A percentile compares a stretch with the other conserved stretches of the same genome.
phyloP scores from a whole-genome alignment of 2,113 vertebrate species.

The Marcusenius ussheri region DNA sequence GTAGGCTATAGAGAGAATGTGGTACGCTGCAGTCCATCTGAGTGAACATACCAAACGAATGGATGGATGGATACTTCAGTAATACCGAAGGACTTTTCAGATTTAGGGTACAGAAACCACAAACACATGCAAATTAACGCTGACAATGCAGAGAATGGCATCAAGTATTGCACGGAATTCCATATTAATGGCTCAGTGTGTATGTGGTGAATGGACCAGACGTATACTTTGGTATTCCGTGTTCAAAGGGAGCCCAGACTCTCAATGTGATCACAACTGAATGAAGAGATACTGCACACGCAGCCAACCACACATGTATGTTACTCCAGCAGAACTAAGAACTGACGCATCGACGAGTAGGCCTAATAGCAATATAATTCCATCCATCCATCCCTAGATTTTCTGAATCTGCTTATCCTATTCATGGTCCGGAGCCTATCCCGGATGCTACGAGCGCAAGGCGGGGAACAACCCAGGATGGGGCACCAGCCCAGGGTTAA shows the following conservation, averaged over 20 bases:
- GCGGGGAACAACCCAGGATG: no score
- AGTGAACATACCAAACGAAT: not conserved
- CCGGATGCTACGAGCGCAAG: no score
- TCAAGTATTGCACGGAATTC: not conserved
- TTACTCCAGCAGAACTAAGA: not conserved
- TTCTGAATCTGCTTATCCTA: no score
- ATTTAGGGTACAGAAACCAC: not conserved
- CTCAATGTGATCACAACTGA: not conserved
- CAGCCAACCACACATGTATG: not conserved
- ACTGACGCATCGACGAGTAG: not conserved
- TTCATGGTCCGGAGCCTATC: no score
- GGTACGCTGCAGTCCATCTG: not conserved
- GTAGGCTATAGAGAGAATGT: not conserved
- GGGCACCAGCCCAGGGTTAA: not conserved
- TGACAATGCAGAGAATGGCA: not conserved
- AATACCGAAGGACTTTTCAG: not conserved
- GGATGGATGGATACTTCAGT: not conserved
- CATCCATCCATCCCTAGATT: no score
- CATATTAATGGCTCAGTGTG: not conserved
- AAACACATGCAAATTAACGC: not conserved
- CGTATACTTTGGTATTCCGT: not conserved
- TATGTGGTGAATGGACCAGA: not conserved
- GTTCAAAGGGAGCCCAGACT: not conserved
- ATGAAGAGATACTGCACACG: not conserved
- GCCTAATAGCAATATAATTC: not conserved